These are phyloP conservation scores for Amorpha juglandis DNA, from an alignment of 2,888 invertebrate species.

Conservation along the genomic window DNA sequence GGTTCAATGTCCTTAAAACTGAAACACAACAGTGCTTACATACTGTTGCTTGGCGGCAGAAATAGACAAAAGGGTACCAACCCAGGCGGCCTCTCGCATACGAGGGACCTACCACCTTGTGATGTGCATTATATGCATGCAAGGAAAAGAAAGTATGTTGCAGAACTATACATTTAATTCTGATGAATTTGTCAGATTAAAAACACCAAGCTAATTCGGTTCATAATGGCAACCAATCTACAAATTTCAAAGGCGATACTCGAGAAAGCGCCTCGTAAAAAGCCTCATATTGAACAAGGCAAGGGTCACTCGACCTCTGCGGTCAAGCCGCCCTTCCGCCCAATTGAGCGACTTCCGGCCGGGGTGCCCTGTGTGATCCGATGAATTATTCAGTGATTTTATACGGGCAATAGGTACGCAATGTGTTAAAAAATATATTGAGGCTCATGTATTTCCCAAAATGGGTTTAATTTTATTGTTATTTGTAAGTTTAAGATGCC, in stretches of 20 bases:
- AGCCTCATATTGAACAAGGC: conserved; percentile 66
- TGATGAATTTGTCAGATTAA: neutral
- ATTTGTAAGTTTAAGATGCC: too few relatives aligned
- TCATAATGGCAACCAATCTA: conserved; percentile 25
- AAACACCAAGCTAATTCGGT: conserved; percentile 20
- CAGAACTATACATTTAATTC: neutral
- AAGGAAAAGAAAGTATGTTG: neutral
- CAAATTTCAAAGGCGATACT: conserved; percentile 48
- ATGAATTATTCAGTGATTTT: conserved; percentile 43
- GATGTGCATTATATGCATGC: too few relatives aligned
- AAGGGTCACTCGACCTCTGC: conserved; percentile 76
- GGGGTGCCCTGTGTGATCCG: conserved; percentile 43
- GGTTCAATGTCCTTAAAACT: too few relatives aligned
- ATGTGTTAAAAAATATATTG: neutral
- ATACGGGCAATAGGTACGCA: neutral
- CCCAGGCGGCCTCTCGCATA: too few relatives aligned
- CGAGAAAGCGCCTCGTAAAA: conserved; percentile 56
- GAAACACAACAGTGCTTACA: too few relatives aligned
- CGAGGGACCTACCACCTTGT: too few relatives aligned
- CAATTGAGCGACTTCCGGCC: conserved; percentile 63
- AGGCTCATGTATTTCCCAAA: neutral
- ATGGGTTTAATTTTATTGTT: neutral
- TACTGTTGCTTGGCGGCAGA: too few relatives aligned
- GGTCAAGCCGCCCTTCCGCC: conserved; percentile 77
- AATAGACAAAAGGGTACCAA: too few relatives aligned